These are phyloP conservation scores for Bimastos eiseni DNA, from an alignment of 2,888 invertebrate species.

Conservation along the genomic window DNA sequence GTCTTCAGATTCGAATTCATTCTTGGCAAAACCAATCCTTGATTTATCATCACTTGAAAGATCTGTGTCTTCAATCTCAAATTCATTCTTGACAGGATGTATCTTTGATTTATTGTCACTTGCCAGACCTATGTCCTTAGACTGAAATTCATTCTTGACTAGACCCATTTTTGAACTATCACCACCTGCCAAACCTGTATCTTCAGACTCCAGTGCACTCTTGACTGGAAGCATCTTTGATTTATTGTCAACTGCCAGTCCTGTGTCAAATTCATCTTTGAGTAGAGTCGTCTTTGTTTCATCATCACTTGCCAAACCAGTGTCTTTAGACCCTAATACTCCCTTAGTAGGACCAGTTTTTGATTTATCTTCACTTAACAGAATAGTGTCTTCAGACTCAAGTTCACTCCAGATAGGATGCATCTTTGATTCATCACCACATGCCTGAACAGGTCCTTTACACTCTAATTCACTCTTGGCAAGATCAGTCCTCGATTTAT, in stretches of 20 bases:
- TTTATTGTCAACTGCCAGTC: background rate
- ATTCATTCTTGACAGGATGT: too few relatives aligned
- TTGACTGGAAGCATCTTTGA: background rate
- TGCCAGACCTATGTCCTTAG: background rate
- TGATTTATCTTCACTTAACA: too few relatives aligned
- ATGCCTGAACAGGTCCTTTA: too few relatives aligned
- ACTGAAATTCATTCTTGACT: background rate
- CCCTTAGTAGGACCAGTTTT: too few relatives aligned
- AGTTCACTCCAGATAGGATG: too few relatives aligned
- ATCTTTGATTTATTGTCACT: too few relatives aligned
- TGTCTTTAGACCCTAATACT: too few relatives aligned
- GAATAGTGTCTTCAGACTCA: too few relatives aligned
- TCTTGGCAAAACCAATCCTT: background rate
- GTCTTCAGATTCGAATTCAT: background rate
- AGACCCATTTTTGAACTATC: background rate
- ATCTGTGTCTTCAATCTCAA: too few relatives aligned
- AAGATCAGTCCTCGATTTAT: background rate
- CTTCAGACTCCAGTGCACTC: background rate
- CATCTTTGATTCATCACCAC: too few relatives aligned
- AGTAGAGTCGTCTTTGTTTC: background rate
- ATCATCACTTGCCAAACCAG: background rate
- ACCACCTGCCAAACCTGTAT: background rate
- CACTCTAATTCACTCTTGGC: background rate
- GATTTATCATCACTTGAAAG: too few relatives aligned
- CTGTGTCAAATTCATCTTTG: background rate